Conservation (phyloP, 2,113 vertebrate species). For the Castor canadensis region DNA sequence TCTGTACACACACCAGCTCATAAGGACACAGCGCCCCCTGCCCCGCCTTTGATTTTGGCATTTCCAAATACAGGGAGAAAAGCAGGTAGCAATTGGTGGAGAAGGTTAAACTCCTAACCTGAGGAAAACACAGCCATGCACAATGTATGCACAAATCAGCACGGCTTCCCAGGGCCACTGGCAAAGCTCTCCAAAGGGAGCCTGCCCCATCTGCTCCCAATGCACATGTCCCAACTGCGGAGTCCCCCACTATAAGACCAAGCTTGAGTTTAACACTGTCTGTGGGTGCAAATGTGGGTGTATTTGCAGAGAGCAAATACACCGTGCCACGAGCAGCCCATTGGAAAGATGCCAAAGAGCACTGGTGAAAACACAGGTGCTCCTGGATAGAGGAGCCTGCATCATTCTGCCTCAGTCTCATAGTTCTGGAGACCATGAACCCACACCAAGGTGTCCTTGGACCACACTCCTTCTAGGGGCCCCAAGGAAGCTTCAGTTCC, state of each 20-base stretch:
- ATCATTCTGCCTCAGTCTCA: rapidly evolving
- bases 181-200: rapidly evolving
- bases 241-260: rapidly evolving
- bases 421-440: not conserved
- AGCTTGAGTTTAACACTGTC: not conserved
- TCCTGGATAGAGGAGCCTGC: not conserved
- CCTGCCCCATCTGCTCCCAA: rapidly evolving
- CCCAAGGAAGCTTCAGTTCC: not conserved
- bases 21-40: slow-evolving; percentile 50
- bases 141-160: rapidly evolving
- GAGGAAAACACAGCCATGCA: not conserved
- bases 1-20: slow-evolving; percentile 55
- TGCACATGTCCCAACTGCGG: rapidly evolving
- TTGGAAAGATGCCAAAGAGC: too few species aligned
- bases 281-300: not conserved
- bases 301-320: rapidly evolving
- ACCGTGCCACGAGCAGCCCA: rapidly evolving
- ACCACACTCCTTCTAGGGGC: not conserved
- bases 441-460: rapidly evolving
- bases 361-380: not conserved
- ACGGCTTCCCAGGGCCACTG: rapidly evolving
- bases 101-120: not conserved
- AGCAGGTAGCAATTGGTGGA: slow-evolving; percentile 44
- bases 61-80: slow-evolving; percentile 48
- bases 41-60: not conserved